phyloP scores from a whole-genome alignment of 1,140 invertebrate species.

The Cotesia chilonis region DNA sequence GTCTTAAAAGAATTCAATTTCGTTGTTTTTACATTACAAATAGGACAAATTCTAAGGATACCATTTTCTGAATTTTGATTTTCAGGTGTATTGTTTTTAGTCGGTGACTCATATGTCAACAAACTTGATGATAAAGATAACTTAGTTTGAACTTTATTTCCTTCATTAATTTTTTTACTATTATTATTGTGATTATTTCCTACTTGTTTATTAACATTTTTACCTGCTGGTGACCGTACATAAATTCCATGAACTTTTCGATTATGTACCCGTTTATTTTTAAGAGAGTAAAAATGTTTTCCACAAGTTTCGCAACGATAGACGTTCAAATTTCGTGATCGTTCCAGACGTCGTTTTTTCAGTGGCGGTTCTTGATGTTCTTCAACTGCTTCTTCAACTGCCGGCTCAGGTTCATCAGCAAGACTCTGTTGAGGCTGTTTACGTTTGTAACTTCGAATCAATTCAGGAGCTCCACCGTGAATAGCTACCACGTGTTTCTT shows the following conservation, averaged over 20 bases:
- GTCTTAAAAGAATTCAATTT: not conserved
- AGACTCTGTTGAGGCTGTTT: not conserved
- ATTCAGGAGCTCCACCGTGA: not conserved
- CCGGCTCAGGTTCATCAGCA: too few relatives aligned
- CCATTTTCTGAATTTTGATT: too few relatives aligned
- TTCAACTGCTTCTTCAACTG: not conserved
- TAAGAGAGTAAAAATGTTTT: slow-evolving; percentile 13
- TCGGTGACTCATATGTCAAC: too few relatives aligned
- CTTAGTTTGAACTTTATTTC: not conserved
- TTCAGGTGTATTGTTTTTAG: too few relatives aligned
- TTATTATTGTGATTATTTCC: not conserved
- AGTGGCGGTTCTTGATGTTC: not conserved
- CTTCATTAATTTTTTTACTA: not conserved
- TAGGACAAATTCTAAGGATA: too few relatives aligned
- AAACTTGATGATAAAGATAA: too few relatives aligned
- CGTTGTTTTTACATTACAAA: too few relatives aligned
- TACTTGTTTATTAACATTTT: not conserved
- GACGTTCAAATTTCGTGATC: slow-evolving; percentile 1
- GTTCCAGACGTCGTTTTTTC: not conserved
- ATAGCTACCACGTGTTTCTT: not conserved
- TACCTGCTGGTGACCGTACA: not conserved
- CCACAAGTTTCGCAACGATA: slow-evolving; percentile 26
- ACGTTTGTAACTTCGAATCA: slow-evolving; percentile 6
- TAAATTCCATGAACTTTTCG: slow-evolving; percentile 17
- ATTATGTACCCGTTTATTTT: not conserved